Conservation (phyloP, 2,888 invertebrate genomes). For the Drosophila neonasuta region DNA sequence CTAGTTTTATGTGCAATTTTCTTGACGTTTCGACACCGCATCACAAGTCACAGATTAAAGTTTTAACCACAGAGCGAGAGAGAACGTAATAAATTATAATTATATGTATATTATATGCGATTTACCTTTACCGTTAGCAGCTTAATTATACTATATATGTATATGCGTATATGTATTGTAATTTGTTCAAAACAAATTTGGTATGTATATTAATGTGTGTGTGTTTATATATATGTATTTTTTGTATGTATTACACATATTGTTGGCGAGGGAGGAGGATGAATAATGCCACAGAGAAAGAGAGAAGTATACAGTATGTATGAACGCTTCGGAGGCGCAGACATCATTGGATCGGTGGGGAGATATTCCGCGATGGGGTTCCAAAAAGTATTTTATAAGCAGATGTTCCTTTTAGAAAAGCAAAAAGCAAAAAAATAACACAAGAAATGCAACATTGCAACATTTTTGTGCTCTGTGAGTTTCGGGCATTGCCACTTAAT, state of each 20-base stretch:
- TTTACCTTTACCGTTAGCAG: conserved; percentile 59
- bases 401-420: conserved; percentile 24
- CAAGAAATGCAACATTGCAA: conserved; percentile 20
- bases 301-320: conserved; percentile 16
- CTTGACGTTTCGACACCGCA: conserved; percentile 31
- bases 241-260: conserved; percentile 38
- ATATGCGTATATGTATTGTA: conserved; percentile 32
- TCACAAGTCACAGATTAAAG: not conserved
- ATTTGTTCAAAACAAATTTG: conserved; percentile 54
- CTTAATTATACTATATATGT: conserved; percentile 48
- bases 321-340: conserved; percentile 8
- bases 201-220: conserved; percentile 44
- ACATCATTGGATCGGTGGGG: conserved; percentile 9
- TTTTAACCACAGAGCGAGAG: conserved; percentile 9
- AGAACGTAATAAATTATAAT: conserved; percentile 39
- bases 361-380: conserved; percentile 15
- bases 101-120: conserved; percentile 41
- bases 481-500: conserved; percentile 31
- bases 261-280: not conserved
- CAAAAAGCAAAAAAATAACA: too few species aligned
- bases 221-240: conserved; percentile 39
- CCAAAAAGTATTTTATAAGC: conserved; percentile 23
- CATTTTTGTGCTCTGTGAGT: conserved; percentile 17
- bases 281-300: not conserved
- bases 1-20: conserved; percentile 21